A percentile compares a stretch with the other conserved stretches of the same genome.
Conservation (phyloP, 1,140 invertebrate genomes). For the Atta texana region DNA sequence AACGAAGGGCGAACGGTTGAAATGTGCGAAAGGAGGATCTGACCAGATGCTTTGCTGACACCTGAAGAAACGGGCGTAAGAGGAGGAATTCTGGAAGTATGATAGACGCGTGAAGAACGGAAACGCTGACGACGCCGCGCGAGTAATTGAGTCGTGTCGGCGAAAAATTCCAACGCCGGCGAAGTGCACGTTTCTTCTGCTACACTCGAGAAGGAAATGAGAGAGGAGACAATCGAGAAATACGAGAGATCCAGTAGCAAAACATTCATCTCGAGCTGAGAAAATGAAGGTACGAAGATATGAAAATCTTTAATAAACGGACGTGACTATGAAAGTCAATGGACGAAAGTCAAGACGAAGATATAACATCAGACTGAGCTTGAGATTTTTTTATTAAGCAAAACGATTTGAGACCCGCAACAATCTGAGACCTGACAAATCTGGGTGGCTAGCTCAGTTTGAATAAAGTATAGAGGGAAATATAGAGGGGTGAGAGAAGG, state of each 20-base stretch:
- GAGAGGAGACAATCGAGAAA: background rate
- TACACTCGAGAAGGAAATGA: background rate
- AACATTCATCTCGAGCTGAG: background rate
- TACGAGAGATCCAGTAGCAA: background rate
- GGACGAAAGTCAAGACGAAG: background rate
- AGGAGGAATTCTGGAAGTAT: constrained; percentile 17
- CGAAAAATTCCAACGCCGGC: background rate
- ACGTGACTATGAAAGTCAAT: constrained; percentile 22
- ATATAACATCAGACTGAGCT: background rate
- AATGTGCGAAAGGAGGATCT: background rate
- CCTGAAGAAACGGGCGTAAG: background rate
- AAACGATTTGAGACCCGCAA: background rate
- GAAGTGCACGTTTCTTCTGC: background rate
- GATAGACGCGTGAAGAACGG: constrained; percentile 21
- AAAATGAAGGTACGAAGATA: background rate
- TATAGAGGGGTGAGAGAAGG: background rate
- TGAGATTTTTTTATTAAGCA: background rate
- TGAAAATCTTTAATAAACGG: background rate
- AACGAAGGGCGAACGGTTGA: background rate
- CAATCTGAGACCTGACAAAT: background rate
- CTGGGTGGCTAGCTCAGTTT: background rate
- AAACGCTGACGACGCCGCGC: constrained; percentile 18
- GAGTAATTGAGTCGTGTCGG: background rate
- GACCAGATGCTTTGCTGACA: constrained; percentile 29
- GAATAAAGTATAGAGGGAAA: background rate